Conservation (phyloP, 2,113 vertebrate species). For the Pipra filicauda region DNA sequence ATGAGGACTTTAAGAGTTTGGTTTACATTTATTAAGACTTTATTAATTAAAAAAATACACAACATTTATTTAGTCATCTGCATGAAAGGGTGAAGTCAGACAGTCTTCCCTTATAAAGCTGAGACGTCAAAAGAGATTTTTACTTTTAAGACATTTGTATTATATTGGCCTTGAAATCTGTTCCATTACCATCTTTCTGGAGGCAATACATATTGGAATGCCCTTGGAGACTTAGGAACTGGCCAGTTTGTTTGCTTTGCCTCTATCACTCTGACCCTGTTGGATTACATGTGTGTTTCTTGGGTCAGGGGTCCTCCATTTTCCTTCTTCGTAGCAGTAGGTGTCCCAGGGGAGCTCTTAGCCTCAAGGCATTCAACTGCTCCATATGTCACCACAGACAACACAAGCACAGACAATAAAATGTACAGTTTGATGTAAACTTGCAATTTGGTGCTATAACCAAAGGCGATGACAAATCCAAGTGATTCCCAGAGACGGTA, state of each 20-base stretch:
- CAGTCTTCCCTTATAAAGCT: neutral
- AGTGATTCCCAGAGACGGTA: constrained; percentile 94
- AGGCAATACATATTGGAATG: neutral
- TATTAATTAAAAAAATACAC: neutral
- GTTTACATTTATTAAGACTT: neutral
- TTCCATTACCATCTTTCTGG: neutral
- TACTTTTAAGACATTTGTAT: neutral
- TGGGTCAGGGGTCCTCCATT: neutral
- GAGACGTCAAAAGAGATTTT: neutral
- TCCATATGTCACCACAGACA: constrained; percentile 75
- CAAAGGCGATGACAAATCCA: constrained; percentile 88
- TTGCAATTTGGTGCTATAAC: constrained; percentile 86
- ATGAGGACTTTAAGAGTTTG: neutral
- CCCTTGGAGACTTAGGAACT: neutral
- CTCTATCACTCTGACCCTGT: neutral
- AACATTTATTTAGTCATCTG: neutral
- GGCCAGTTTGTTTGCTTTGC: neutral
- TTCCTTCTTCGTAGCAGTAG: neutral
- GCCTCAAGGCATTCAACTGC: constrained; percentile 78
- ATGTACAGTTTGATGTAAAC: constrained; percentile 85
- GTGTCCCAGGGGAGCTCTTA: neutral
- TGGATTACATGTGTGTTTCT: neutral
- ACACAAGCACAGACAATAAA: constrained; percentile 74
- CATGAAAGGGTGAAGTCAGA: neutral
- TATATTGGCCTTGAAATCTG: neutral